These are phyloP conservation scores for Hafferia zeledoni DNA, from an alignment of 2,797 vertebrate genomes.

Conservation along the genomic window DNA sequence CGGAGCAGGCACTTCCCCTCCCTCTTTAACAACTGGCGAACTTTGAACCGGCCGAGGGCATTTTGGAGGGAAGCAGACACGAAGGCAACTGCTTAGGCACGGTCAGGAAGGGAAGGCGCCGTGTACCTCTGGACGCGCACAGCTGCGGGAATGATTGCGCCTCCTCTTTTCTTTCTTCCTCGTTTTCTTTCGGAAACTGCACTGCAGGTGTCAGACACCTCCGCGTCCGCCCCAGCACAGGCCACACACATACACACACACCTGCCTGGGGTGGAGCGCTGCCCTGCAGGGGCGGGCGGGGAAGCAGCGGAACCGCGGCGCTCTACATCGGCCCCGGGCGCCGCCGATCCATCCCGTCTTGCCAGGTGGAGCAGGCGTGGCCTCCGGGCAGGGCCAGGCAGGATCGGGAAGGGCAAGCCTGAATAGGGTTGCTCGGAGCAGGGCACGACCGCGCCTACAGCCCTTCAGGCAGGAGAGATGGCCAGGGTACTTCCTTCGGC, in stretches of 20 bases:
- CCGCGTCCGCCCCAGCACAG: neutral
- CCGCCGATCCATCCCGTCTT: neutral
- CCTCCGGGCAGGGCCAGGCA: neutral
- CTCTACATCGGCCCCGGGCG: neutral
- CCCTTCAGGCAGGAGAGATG: too few relatives aligned
- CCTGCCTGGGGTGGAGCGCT: too few relatives aligned
- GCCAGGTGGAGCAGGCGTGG: too few relatives aligned
- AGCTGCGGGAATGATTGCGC: neutral
- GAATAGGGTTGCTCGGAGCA: neutral
- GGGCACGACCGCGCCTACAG: neutral
- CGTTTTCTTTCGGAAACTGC: neutral
- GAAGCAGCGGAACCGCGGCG: neutral
- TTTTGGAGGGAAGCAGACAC: neutral
- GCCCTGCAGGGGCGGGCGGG: neutral
- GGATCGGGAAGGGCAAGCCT: neutral
- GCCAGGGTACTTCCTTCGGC: neutral
- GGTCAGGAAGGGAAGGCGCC: too few relatives aligned
- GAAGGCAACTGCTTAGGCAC: neutral
- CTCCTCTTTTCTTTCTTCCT: too few relatives aligned
- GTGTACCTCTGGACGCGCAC: neutral
- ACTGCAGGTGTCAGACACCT: too few relatives aligned
- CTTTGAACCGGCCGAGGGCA: too few relatives aligned
- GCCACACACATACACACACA: neutral
- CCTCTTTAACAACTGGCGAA: neutral
- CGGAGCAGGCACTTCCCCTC: neutral